These are phyloP conservation scores for Leptodactylus fallax DNA, from an alignment of 2,797 vertebrate species.

Conservation along the genomic window DNA sequence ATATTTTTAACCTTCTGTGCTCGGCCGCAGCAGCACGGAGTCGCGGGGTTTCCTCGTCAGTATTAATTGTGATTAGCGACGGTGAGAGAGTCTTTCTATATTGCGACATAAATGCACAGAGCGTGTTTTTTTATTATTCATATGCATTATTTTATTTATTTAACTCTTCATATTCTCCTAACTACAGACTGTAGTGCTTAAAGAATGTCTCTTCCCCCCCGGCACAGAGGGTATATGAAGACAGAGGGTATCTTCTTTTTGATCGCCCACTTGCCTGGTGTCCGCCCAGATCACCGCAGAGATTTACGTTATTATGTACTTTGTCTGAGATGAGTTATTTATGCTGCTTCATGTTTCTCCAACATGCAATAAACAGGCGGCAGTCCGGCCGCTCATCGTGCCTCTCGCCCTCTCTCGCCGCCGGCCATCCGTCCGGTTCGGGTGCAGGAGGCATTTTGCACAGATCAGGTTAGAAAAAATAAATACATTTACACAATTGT, in stretches of 20 bases:
- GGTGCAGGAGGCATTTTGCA: slow-evolving; percentile 46
- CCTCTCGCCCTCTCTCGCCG: neutral
- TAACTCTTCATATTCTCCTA: slow-evolving; percentile 69
- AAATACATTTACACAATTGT: slow-evolving; percentile 55
- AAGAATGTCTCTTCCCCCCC: neutral
- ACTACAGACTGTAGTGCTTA: neutral
- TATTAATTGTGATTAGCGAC: slow-evolving; percentile 77
- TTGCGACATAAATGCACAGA: slow-evolving; percentile 75
- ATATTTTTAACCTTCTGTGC: slow-evolving; percentile 55
- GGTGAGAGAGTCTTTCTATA: slow-evolving; percentile 72
- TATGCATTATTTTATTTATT: slow-evolving; percentile 77
- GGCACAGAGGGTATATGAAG: slow-evolving; percentile 3
- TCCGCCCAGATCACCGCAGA: neutral
- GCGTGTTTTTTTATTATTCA: slow-evolving; percentile 62
- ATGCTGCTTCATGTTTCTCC: slow-evolving; percentile 38
- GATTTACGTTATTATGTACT: neutral
- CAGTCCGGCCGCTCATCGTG: neutral
- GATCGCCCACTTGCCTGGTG: neutral
- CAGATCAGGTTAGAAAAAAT: slow-evolving; percentile 50
- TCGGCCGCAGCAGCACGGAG: neutral
- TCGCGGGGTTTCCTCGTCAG: slow-evolving; percentile 72
- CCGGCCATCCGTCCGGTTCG: neutral
- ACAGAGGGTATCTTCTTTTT: neutral
- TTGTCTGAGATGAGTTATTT: neutral
- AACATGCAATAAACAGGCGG: slow-evolving; percentile 51